Evolutionary conservation across 2,113 vertebrate genomes (phyloP).

Genomic region (Ginglymostoma cirratum): DNA sequence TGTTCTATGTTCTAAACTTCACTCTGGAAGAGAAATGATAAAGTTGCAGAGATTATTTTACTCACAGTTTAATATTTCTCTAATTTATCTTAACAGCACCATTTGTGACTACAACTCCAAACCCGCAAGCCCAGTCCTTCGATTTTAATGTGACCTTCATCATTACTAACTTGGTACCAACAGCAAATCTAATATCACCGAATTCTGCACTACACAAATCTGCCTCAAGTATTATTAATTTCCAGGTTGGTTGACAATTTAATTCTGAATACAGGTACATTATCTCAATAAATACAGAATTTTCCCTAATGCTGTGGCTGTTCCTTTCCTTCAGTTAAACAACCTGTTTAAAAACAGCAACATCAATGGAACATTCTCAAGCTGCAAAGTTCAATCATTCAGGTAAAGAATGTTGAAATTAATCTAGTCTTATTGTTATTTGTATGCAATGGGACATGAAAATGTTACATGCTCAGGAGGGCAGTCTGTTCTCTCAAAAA

Average conservation of each 20-base stretch:
- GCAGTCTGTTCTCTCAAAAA: too few species aligned
- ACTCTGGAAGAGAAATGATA: neutral
- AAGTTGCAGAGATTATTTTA: neutral
- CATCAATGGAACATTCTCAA: neutral
- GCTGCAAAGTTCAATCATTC: neutral
- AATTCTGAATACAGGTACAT: neutral
- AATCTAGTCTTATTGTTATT: too few species aligned
- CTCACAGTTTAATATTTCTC: neutral
- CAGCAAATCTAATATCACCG: neutral
- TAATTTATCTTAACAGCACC: neutral
- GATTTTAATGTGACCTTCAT: constrained; percentile 28
- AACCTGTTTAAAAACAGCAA: neutral
- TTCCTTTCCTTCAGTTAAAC: neutral
- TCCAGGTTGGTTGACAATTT: neutral
- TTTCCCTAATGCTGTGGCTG: neutral
- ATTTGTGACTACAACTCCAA: neutral
- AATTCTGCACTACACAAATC: neutral
- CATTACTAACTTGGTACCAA: neutral
- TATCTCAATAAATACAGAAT: neutral
- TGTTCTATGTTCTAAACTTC: too few species aligned
- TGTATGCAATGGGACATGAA: too few species aligned
- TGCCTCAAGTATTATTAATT: neutral
- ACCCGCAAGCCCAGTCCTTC: neutral
- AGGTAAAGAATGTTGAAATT: neutral
- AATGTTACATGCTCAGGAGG: too few species aligned